These are phyloP conservation scores for Brachionus paranguensis DNA, from an alignment of 1,140 invertebrate genomes.

Conservation along the genomic window DNA sequence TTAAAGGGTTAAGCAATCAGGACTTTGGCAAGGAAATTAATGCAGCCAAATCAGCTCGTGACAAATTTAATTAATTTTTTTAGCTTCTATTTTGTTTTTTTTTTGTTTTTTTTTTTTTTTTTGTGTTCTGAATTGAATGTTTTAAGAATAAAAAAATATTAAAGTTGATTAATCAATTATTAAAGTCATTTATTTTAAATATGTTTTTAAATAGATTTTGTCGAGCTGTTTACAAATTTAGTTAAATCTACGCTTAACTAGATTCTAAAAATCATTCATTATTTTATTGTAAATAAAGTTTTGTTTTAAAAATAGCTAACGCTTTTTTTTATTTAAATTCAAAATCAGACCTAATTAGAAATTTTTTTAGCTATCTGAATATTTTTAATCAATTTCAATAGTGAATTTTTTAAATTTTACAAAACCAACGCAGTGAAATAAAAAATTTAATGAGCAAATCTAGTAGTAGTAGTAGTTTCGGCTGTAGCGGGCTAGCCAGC, in stretches of 20 bases:
- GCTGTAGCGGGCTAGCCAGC: too few species aligned
- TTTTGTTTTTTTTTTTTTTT: neutral
- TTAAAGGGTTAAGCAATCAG: constrained; percentile 32
- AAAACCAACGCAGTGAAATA: too few species aligned
- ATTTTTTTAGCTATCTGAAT: too few species aligned
- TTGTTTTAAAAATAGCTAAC: neutral
- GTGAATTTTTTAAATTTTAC: too few species aligned
- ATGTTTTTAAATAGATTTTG: neutral
- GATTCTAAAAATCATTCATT: neutral
- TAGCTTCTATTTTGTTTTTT: neutral
- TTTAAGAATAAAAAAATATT: neutral
- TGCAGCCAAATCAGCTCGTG: neutral
- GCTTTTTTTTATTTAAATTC: neutral
- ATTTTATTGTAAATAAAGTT: neutral
- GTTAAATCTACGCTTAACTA: neutral
- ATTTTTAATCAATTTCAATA: too few species aligned
- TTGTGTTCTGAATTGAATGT: neutral
- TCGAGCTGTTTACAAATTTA: neutral
- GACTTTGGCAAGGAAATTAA: constrained; percentile 24
- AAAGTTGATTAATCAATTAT: too few species aligned
- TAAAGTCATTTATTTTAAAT: neutral
- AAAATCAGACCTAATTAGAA: too few species aligned
- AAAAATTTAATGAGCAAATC: too few species aligned
- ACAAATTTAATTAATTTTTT: neutral
- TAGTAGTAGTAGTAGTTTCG: too few species aligned